Evolutionary conservation across 2,113 vertebrate species (phyloP).

Genomic region (Sylvia atricapilla): DNA sequence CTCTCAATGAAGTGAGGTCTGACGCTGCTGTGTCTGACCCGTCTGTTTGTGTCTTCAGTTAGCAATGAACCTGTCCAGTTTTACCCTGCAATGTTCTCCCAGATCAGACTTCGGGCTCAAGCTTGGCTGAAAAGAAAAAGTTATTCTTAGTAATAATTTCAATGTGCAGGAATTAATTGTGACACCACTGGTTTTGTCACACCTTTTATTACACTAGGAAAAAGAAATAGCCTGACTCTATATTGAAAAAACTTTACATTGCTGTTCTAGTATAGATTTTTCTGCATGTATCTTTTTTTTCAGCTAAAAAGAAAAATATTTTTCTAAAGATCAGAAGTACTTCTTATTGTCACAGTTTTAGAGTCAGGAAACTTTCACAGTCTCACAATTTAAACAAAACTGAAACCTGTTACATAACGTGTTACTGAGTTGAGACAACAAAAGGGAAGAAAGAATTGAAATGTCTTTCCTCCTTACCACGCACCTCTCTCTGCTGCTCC

Average conservation of each 20-base stretch:
- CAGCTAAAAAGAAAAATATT: background rate
- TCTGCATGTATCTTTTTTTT: background rate
- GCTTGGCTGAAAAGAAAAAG: background rate
- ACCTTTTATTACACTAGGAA: background rate
- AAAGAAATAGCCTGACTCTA: background rate
- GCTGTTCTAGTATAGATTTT: background rate
- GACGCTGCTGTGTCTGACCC: background rate
- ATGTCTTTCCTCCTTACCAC: background rate
- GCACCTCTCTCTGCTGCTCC: background rate
- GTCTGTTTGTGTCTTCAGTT: background rate
- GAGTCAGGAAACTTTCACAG: background rate
- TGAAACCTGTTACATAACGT: background rate
- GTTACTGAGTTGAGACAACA: background rate
- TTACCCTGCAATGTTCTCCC: background rate
- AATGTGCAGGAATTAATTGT: background rate
- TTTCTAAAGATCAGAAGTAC: background rate
- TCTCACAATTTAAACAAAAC: background rate
- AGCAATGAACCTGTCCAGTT: background rate
- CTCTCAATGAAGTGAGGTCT: background rate
- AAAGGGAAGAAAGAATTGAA: background rate
- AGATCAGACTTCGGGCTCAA: background rate
- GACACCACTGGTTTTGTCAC: background rate
- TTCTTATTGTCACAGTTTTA: background rate
- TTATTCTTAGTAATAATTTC: background rate
- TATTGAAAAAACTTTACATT: background rate